These are phyloP conservation scores for Sandelia bainsii DNA, from an alignment of 2,797 vertebrate genomes.

Conservation along the genomic window DNA sequence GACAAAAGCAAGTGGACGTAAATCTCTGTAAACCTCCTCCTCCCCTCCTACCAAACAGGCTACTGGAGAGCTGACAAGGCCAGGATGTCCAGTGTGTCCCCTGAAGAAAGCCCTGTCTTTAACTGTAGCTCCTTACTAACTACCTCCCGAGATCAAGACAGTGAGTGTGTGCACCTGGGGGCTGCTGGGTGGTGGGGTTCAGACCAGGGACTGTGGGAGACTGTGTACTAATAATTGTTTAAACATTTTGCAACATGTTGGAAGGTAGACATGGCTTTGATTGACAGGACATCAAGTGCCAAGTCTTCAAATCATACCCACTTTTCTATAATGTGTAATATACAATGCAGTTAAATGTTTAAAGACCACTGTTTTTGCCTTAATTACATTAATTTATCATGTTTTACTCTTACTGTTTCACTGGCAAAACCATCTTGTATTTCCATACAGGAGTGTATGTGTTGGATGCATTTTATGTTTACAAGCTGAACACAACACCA, in stretches of 20 bases:
- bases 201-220: constrained; percentile 14
- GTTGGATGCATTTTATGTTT: constrained; percentile 17
- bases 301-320: constrained; percentile 12
- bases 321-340: constrained; percentile 5
- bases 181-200: constrained; percentile 49
- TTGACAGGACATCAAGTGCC: constrained; percentile 2
- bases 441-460: constrained; percentile 22
- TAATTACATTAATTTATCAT: constrained; percentile 19
- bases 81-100: constrained; percentile 91
- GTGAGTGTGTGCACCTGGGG: constrained; percentile 91
- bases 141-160: constrained; percentile 93
- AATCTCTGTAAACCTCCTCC: constrained; percentile 70
- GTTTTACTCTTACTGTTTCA: constrained; percentile 22
- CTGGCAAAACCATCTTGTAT: constrained; percentile 25
- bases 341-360: constrained; percentile 17
- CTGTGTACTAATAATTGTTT: constrained; percentile 12
- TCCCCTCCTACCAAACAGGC: constrained; percentile 92
- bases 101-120: constrained; percentile 92
- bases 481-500: constrained; percentile 5
- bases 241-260: constrained; percentile 5
- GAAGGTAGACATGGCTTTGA: constrained; percentile 24
- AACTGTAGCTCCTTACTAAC: constrained; percentile 99
- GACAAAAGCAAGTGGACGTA: constrained; percentile 60
- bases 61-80: constrained; percentile 99
- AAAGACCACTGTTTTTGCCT: constrained; percentile 37